Evolutionary conservation across 2,113 vertebrate species (phyloP), one percentile per base, ranked within the genome.

Genomic region (Romanogobio albipinnatus): DNA sequence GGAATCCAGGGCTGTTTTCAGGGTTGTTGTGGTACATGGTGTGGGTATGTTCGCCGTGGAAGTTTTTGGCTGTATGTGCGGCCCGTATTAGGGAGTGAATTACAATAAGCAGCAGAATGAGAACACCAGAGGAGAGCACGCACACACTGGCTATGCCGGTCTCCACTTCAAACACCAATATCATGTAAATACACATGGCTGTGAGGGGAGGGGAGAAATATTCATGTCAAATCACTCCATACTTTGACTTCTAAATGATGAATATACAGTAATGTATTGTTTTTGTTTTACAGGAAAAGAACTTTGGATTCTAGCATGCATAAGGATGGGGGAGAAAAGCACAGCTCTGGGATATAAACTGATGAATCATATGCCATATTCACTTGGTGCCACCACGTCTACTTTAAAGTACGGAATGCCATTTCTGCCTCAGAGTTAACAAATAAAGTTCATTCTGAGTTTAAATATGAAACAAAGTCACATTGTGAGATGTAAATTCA

Each of bases 141-240:
- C 96, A 96, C 1, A 96, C 95, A 0, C 95, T 91, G 7, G 96
- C 95, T 0, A 96, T 95, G 0, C 93, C 97, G 0, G 96, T 94
- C 89, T 96, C 95, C 0, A 90, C 90, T 70, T 97, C 94, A 14
- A 98, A 97, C 49, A 95, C 92, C 88, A 98, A 92, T 88, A 97
- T 92, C 93, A 96, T 93, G 45, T 95, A 97, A 76, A 99, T 95
- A 85, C 95, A 96, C 68, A 99, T 93, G 0, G 94, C 95, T 95
- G 92, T 58, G 17, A 71, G 62, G 75, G 11, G 81, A 3, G 39
- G 39, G 15, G 71, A 29, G 0, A 56, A 43, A 8, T 62, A 64
- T 13, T 58, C 1, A 26, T 64, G 17, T 82, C 9, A 19, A 17
- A 51, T 75, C 13, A 17, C 10, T 75, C 5, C n/a, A 49, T 47